Percentiles rank a stretch among this genome's conserved stretches.
These are phyloP conservation scores for Phymatocera aterrima DNA, from an alignment of 2,888 invertebrate species.

Conservation along the genomic window DNA sequence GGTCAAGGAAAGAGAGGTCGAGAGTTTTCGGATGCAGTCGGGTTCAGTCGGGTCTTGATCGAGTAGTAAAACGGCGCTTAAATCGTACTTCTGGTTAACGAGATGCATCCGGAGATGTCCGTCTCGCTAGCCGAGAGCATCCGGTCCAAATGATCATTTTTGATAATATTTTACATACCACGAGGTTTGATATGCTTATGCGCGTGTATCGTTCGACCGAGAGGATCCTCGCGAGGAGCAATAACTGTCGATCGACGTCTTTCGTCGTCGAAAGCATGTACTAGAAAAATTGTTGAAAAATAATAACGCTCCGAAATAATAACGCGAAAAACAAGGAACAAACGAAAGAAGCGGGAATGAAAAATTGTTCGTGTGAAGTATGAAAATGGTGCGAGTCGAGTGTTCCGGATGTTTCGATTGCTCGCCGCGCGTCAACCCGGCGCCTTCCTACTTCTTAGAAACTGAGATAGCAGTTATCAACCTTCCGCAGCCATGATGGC, in stretches of 20 bases:
- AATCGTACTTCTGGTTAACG: conserved; percentile 43
- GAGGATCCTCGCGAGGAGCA: neutral
- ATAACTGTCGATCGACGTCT: neutral
- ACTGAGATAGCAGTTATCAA: conserved; percentile 47
- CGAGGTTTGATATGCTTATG: too few species aligned
- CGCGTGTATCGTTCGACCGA: too few species aligned
- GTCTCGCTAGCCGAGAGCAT: conserved; percentile 41
- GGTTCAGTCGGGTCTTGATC: neutral
- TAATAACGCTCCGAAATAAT: neutral
- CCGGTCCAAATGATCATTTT: conserved; percentile 46
- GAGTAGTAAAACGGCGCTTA: conserved; percentile 35
- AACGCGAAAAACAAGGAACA: neutral
- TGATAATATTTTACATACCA: too few species aligned
- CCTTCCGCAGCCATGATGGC: conserved; percentile 38
- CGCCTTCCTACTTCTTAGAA: conserved; percentile 36
- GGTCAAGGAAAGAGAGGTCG: conserved; percentile 21
- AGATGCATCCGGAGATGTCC: conserved; percentile 47
- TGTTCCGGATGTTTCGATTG: neutral
- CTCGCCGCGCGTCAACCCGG: neutral
- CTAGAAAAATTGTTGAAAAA: too few species aligned
- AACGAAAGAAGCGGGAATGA: neutral
- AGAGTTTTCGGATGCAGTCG: neutral
- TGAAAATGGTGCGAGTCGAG: neutral
- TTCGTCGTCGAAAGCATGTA: too few species aligned
- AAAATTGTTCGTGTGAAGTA: neutral